These are phyloP conservation scores for Aldrovandia affinis DNA, from an alignment of 2,797 vertebrate species.

Conservation along the genomic window DNA sequence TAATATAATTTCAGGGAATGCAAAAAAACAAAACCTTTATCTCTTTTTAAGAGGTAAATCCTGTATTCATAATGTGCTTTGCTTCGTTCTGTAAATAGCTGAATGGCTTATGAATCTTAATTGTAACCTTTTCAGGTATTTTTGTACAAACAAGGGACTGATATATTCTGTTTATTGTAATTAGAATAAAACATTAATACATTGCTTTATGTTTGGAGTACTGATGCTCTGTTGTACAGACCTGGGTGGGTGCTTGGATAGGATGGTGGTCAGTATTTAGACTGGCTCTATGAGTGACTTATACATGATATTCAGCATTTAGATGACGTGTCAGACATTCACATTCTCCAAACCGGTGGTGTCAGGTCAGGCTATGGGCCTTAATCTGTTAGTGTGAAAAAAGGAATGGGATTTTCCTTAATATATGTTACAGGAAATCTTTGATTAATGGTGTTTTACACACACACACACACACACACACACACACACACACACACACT, in stretches of 20 bases:
- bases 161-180: constrained; percentile 96
- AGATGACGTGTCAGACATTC: too few relatives aligned
- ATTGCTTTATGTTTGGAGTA: constrained; percentile 80
- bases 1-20: constrained; percentile 84
- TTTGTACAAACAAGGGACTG: constrained; percentile 99
- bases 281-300: not conserved
- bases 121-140: constrained; percentile 98
- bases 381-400: too few relatives aligned
- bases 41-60: constrained; percentile 79
- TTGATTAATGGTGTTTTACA: too few relatives aligned
- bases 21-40: constrained; percentile 78
- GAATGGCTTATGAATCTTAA: constrained; percentile 89
- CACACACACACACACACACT: too few relatives aligned
- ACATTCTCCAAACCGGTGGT: too few relatives aligned
- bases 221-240: constrained; percentile 41
- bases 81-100: constrained; percentile 91
- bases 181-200: constrained; percentile 98
- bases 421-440: too few relatives aligned
- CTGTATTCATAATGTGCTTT: constrained; percentile 85
- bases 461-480: too few relatives aligned
- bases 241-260: not conserved
- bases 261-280: not conserved
- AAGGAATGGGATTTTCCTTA: too few relatives aligned
- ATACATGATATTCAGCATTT: not conserved
- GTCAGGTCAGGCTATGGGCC: too few relatives aligned